A percentile compares a stretch with the other conserved stretches of the same genome.
Evolutionary conservation across 92 coral and sea anemone genomes (phyloP).

Genomic region (Bergia puertoricense): DNA sequence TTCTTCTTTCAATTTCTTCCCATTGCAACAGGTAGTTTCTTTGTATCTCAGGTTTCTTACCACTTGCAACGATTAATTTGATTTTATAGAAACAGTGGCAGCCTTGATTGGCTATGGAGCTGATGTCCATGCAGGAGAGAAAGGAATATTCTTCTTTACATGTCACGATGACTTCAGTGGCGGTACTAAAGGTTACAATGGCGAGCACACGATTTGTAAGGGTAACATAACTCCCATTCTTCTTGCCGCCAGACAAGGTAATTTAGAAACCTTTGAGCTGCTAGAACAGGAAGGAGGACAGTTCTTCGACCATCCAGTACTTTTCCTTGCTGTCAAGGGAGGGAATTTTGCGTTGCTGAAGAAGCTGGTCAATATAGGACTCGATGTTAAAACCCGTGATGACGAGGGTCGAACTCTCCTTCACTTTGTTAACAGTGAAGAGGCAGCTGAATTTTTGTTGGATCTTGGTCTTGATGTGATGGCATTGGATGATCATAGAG

Average conservation of each 20-base stretch:
- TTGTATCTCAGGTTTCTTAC: too few species aligned
- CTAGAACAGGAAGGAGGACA: constrained; percentile 23
- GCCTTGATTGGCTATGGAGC: constrained; percentile 24
- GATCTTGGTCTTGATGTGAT: constrained; percentile 31
- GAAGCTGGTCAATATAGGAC: neutral
- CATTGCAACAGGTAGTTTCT: too few species aligned
- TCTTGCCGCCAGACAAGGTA: constrained; percentile 30
- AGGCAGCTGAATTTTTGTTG: constrained; percentile 8
- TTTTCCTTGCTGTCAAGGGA: constrained; percentile 32
- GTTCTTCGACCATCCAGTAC: neutral
- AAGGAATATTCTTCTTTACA: neutral
- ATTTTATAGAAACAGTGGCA: constrained; percentile 5
- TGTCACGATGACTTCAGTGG: constrained; percentile 7
- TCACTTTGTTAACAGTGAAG: constrained; percentile 26
- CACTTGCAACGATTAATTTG: neutral
- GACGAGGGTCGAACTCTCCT: constrained; percentile 30
- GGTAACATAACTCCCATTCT: constrained; percentile 22
- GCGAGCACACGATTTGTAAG: constrained; percentile 27
- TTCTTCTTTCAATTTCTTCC: too few species aligned
- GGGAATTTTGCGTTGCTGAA: constrained; percentile 3
- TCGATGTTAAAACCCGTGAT: neutral
- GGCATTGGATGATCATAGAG: neutral
- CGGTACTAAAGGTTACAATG: neutral
- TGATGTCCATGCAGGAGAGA: constrained; percentile 11
- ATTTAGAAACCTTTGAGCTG: constrained; percentile 14